phyloP scores from a whole-genome alignment of 2,797 vertebrate genomes.

The Cyclura pinguis region DNA sequence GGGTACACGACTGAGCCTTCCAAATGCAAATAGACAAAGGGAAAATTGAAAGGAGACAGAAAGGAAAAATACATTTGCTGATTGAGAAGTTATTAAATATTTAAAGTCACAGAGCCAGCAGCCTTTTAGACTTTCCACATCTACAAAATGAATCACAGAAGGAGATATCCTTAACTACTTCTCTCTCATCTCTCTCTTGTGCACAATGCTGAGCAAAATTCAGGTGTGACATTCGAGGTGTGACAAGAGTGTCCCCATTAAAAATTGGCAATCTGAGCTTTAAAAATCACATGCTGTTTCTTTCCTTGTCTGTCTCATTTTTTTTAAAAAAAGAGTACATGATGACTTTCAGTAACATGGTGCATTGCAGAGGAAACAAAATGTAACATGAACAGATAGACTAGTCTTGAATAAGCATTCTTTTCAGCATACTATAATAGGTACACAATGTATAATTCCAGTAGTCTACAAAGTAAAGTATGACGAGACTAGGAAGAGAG shows the following conservation, averaged over 20 bases:
- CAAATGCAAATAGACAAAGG: slow-evolving; percentile 13
- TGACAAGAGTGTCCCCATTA: slow-evolving; percentile 9
- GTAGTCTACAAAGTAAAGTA: neutral
- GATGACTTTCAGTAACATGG: neutral
- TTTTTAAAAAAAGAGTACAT: neutral
- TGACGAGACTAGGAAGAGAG: neutral
- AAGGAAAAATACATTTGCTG: slow-evolving; percentile 13
- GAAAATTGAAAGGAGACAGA: slow-evolving; percentile 1
- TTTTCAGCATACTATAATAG: neutral
- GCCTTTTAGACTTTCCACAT: slow-evolving; percentile 25
- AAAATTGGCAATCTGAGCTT: slow-evolving; percentile 22
- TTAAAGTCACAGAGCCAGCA: slow-evolving; percentile 2
- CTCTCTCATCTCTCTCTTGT: neutral
- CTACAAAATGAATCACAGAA: slow-evolving; percentile 25
- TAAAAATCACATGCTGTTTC: neutral
- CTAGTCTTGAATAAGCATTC: neutral
- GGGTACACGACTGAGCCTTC: neutral
- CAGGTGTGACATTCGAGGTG: slow-evolving; percentile 43
- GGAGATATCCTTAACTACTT: neutral
- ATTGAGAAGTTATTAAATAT: slow-evolving; percentile 34
- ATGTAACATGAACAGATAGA: neutral
- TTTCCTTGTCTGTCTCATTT: neutral
- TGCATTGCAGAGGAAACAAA: neutral
- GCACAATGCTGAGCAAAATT: neutral
- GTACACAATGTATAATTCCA: neutral